phyloP scores from a whole-genome alignment of 2,113 vertebrate genomes.

The Nothoprocta pentlandii region DNA sequence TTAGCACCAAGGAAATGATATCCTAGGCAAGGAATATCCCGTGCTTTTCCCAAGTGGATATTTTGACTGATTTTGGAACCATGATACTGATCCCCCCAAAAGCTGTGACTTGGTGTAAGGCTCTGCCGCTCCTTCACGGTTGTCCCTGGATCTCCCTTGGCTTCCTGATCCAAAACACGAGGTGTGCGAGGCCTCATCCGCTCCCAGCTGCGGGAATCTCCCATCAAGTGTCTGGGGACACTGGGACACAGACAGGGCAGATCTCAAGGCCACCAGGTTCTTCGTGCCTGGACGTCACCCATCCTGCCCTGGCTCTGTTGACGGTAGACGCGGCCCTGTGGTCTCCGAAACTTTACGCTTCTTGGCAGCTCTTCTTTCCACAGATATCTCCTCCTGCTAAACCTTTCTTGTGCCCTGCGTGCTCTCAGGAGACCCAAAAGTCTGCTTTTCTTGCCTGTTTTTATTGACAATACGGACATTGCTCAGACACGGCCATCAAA shows the following conservation, averaged over 20 bases:
- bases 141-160: background rate
- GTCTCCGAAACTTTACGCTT: fast-evolving
- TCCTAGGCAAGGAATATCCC: background rate
- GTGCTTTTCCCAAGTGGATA: background rate
- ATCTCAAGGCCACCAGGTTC: background rate
- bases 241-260: background rate
- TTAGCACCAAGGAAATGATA: background rate
- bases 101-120: background rate
- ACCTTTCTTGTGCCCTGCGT: background rate
- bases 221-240: fast-evolving
- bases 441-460: background rate
- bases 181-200: background rate
- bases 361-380: background rate
- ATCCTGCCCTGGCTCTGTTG: fast-evolving
- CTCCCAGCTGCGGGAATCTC: background rate
- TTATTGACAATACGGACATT: background rate
- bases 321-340: fast-evolving
- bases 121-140: background rate
- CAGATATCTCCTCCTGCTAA: background rate
- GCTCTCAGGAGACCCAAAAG: background rate
- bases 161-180: background rate
- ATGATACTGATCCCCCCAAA: background rate
- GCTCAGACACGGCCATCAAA: background rate
- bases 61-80: background rate
- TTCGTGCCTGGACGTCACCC: background rate